Conservation (phyloP, 1,140 invertebrate species). For the Bombus confusus region DNA sequence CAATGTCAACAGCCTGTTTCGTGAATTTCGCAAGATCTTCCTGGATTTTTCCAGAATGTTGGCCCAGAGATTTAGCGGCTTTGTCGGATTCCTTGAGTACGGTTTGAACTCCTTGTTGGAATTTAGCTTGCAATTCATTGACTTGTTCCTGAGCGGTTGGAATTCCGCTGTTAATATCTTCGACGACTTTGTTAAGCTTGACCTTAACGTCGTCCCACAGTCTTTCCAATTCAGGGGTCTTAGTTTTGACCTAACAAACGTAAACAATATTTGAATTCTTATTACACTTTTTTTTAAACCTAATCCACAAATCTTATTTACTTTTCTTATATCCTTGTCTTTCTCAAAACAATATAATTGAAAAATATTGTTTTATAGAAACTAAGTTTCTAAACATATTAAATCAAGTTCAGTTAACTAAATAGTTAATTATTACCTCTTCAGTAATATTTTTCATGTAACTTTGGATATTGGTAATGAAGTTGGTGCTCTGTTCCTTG, state of each 20-base stretch:
- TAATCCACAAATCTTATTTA: background rate
- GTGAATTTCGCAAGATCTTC: conserved; percentile 74
- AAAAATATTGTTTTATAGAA: background rate
- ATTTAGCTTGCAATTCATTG: conserved; percentile 65
- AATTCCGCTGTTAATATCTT: conserved; percentile 67
- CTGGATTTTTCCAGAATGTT: conserved; percentile 70
- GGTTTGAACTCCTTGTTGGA: conserved; percentile 69
- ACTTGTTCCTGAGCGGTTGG: conserved; percentile 71
- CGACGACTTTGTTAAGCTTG: conserved; percentile 67
- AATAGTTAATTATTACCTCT: conserved; percentile 58
- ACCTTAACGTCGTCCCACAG: conserved; percentile 67
- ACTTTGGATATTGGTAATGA: conserved; percentile 67
- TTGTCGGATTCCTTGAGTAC: conserved; percentile 72
- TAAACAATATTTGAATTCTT: background rate
- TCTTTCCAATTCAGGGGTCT: conserved; percentile 71
- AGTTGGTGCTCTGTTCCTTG: conserved; percentile 66
- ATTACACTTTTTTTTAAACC: background rate
- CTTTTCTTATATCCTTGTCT: background rate
- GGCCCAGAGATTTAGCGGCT: conserved; percentile 61
- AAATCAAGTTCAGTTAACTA: background rate
- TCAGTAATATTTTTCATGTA: conserved; percentile 66
- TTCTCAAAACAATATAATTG: background rate
- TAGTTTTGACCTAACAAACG: conserved; percentile 68
- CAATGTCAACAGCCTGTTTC: conserved; percentile 74
- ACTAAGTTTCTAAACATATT: background rate